Evolutionary conservation across 2,797 vertebrate genomes (phyloP).

Genomic region (Galago senegalensis): DNA sequence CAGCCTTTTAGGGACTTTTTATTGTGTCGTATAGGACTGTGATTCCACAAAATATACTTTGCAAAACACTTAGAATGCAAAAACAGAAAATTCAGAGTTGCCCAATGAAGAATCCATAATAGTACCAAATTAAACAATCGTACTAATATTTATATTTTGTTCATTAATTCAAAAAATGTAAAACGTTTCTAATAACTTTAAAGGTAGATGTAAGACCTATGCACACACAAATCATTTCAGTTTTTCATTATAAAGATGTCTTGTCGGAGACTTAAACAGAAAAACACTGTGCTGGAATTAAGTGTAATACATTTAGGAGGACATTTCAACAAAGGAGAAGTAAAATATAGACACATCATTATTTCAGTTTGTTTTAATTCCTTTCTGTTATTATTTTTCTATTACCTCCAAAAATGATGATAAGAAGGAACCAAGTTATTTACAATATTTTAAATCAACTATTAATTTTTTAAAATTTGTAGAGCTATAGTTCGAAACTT

Average conservation of each 20-base stretch:
- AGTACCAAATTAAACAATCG: background rate
- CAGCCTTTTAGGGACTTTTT: background rate
- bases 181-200: background rate
- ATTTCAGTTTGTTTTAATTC: background rate
- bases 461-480: background rate
- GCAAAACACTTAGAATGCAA: background rate
- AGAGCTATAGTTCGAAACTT: background rate
- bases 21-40: background rate
- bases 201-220: background rate
- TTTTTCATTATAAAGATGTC: background rate
- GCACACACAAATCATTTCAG: background rate
- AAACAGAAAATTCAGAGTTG: background rate
- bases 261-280: background rate
- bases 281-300: background rate
- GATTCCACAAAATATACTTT: background rate
- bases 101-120: background rate
- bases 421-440: background rate
- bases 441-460: slow-evolving; percentile 28
- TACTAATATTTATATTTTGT: background rate
- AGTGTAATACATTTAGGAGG: background rate
- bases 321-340: background rate
- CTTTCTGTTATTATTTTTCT: background rate
- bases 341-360: background rate
- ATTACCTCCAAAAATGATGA: background rate
- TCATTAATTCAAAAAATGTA: background rate